Evolutionary conservation across 1,140 invertebrate genomes (phyloP).

Genomic region (Lysiphlebus fabarum): DNA sequence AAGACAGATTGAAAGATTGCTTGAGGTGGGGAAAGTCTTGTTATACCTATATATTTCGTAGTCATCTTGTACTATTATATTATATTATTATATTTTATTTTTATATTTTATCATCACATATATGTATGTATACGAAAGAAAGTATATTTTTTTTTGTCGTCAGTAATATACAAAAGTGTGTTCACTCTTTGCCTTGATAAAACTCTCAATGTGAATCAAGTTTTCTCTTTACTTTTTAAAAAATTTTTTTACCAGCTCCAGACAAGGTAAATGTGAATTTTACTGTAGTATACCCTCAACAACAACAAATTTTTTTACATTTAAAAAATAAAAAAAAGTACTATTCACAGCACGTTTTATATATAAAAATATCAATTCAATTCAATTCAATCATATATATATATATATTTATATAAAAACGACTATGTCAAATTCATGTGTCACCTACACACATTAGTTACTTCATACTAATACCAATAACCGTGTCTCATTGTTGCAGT

Average conservation of each 20-base stretch:
- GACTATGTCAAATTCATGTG: not conserved
- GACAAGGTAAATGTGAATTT: not conserved
- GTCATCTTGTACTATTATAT: no score
- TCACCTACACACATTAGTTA: no score
- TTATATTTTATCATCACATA: no score
- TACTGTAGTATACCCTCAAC: not conserved
- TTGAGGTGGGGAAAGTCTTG: not conserved
- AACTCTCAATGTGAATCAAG: slow-evolving; percentile 21
- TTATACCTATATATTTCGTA: no score
- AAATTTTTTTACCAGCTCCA: slow-evolving; percentile 3
- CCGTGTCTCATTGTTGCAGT: no score
- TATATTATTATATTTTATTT: no score
- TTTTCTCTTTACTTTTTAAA: slow-evolving; percentile 14
- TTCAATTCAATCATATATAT: slow-evolving; percentile 12
- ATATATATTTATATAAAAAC: no score
- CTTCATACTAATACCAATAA: no score
- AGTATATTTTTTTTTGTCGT: slow-evolving; percentile 19
- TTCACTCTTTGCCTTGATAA: no score
- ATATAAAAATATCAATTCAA: slow-evolving; percentile 13
- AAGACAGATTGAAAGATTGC: not conserved
- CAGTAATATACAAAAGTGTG: not conserved
- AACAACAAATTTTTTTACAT: slow-evolving; percentile 9
- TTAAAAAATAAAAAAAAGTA: not conserved
- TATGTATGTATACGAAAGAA: not conserved
- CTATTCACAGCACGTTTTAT: slow-evolving; percentile 10